Evolutionary conservation across 2,113 vertebrate genomes (phyloP).

Genomic region (Kobus ellipsiprymnus): DNA sequence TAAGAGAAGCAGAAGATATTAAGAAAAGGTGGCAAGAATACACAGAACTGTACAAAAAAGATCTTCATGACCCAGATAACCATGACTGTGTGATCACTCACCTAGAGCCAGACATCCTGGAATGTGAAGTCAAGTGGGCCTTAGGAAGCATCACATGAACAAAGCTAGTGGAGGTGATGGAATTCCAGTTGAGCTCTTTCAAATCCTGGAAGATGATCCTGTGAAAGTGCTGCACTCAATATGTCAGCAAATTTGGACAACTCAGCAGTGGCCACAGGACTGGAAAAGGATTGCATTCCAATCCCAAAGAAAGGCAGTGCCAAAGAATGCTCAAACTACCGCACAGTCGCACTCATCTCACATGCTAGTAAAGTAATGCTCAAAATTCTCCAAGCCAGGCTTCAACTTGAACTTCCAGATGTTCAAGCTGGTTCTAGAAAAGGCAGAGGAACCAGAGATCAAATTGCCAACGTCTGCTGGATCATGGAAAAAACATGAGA

Average conservation of each 20-base stretch:
- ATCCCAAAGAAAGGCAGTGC: not conserved
- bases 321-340: not conserved
- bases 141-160: not conserved
- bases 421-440: not conserved
- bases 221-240: not conserved
- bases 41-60: not conserved
- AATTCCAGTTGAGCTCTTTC: not conserved
- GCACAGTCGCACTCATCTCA: not conserved
- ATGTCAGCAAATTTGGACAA: not conserved
- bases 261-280: not conserved
- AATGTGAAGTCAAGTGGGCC: not conserved
- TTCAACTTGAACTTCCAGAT: not conserved
- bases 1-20: not conserved
- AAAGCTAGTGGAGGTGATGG: not conserved
- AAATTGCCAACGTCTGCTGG: accelerated
- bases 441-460: not conserved
- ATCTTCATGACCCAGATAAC: not conserved
- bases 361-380: not conserved
- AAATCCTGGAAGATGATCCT: not conserved
- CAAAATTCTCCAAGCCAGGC: not conserved
- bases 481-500: not conserved
- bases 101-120: not conserved
- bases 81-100: not conserved
- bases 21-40: not conserved
- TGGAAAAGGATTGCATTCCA: not conserved